Percentiles rank a stretch among this genome's conserved stretches.
These are phyloP conservation scores for Nanorana parkeri DNA, from an alignment of 2,113 vertebrate genomes.

Conservation along the genomic window DNA sequence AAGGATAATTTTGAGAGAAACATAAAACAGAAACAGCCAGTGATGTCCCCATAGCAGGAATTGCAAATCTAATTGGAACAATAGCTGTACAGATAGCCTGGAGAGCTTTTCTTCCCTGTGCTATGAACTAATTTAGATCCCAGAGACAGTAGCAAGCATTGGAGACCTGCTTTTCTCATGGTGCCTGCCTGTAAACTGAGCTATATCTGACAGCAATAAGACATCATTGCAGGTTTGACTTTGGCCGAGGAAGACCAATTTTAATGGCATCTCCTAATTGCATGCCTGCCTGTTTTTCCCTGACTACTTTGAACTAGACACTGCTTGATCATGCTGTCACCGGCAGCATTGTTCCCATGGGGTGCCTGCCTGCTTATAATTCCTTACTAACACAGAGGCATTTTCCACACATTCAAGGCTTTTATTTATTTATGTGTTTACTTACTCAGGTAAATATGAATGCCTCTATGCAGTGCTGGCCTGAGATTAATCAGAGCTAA, in stretches of 20 bases:
- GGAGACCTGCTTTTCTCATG: background rate
- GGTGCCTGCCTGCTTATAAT: background rate
- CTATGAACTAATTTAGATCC: background rate
- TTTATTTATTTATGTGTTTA: too few species aligned
- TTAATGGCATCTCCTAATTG: conserved; percentile 1
- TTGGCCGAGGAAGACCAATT: background rate
- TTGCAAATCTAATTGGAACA: background rate
- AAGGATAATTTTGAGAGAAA: too few species aligned
- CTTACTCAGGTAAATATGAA: too few species aligned
- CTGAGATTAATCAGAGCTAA: too few species aligned
- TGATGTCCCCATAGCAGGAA: background rate
- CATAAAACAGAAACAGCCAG: too few species aligned
- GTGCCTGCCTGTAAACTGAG: background rate
- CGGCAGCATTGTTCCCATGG: background rate
- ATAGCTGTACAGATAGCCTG: background rate
- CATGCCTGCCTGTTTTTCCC: background rate
- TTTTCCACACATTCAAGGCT: too few species aligned
- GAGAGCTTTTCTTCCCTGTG: background rate
- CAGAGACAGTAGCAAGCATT: background rate
- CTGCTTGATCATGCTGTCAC: conserved; percentile 2
- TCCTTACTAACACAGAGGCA: background rate
- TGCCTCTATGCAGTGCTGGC: too few species aligned
- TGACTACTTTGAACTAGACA: background rate
- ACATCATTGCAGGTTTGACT: background rate
- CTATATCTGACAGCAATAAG: background rate